Percentiles rank a stretch among this genome's conserved stretches.
phyloP scores from a whole-genome alignment of 35 echinoderm and acorn worm species.

The Eucidaris tribuloides region DNA sequence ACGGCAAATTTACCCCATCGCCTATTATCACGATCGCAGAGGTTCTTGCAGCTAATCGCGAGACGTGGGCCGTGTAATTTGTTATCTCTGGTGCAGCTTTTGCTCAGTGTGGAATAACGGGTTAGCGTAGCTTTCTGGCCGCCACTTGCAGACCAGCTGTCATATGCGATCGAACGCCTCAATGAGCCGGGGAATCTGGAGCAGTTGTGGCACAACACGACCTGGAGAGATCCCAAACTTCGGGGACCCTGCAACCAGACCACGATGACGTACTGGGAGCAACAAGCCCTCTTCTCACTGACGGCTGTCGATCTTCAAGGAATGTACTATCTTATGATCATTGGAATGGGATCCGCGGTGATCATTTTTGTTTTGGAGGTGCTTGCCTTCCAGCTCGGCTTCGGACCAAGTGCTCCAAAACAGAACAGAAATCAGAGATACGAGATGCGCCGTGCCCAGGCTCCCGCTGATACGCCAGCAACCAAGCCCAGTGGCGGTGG shows the following conservation, averaged over 20 bases:
- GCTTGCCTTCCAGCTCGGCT: slow-evolving; percentile 62
- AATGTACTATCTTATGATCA: slow-evolving; percentile 59
- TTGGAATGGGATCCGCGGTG: slow-evolving; percentile 53
- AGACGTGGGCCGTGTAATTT: slow-evolving; percentile 59
- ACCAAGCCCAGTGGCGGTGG: not conserved
- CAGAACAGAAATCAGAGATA: not conserved
- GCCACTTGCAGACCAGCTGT: slow-evolving; percentile 67
- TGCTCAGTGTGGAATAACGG: slow-evolving; percentile 69
- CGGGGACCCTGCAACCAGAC: slow-evolving; percentile 44
- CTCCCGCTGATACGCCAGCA: too few species aligned
- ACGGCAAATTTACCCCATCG: slow-evolving; percentile 77
- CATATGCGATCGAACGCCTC: slow-evolving; percentile 55
- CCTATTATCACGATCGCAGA: slow-evolving; percentile 61
- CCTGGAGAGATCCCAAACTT: slow-evolving; percentile 60
- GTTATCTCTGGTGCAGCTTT: slow-evolving; percentile 73
- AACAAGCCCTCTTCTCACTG: slow-evolving; percentile 59
- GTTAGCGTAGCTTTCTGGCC: slow-evolving; percentile 70
- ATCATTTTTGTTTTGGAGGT: slow-evolving; percentile 64
- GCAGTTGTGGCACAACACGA: slow-evolving; percentile 32
- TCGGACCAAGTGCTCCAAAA: not conserved
- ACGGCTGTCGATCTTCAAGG: slow-evolving; percentile 67
- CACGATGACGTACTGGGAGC: slow-evolving; percentile 24
- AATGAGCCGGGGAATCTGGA: slow-evolving; percentile 48
- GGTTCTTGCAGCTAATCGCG: slow-evolving; percentile 39
- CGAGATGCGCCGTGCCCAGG: too few species aligned